phyloP scores from a whole-genome alignment of 2,888 invertebrate species.

The Lepidocyrtinus sp. region DNA sequence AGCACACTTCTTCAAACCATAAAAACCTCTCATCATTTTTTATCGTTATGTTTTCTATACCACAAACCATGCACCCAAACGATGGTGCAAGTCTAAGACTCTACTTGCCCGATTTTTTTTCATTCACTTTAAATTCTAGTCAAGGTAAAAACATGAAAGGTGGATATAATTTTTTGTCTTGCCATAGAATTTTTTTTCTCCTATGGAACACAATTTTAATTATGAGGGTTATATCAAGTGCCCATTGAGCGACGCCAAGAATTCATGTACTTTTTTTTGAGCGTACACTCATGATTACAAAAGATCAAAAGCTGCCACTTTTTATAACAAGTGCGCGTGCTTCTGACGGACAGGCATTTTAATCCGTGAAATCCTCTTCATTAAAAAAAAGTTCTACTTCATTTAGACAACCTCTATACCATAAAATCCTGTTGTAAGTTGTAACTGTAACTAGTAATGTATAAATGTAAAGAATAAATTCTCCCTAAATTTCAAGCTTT shows the following conservation, averaged over 20 bases:
- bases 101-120: background rate
- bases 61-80: too few relatives aligned
- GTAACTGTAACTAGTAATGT: too few relatives aligned
- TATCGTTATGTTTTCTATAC: too few relatives aligned
- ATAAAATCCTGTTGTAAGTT: background rate
- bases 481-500: background rate
- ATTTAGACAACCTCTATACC: background rate
- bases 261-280: background rate
- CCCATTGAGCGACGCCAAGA: background rate
- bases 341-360: background rate
- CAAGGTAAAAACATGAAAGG: background rate
- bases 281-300: background rate
- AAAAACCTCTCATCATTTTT: background rate
- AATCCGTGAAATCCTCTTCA: background rate
- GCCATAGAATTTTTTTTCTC: background rate
- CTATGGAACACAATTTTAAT: background rate
- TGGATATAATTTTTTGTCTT: background rate
- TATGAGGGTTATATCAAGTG: slow-evolving; percentile 2
- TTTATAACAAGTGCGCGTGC: background rate
- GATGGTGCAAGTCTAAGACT: too few relatives aligned
- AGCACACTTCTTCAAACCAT: background rate
- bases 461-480: too few relatives aligned
- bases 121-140: background rate
- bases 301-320: background rate
- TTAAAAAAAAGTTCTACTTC: background rate